phyloP scores from a whole-genome alignment of 2,888 invertebrate genomes.

The Carabus problematicus region DNA sequence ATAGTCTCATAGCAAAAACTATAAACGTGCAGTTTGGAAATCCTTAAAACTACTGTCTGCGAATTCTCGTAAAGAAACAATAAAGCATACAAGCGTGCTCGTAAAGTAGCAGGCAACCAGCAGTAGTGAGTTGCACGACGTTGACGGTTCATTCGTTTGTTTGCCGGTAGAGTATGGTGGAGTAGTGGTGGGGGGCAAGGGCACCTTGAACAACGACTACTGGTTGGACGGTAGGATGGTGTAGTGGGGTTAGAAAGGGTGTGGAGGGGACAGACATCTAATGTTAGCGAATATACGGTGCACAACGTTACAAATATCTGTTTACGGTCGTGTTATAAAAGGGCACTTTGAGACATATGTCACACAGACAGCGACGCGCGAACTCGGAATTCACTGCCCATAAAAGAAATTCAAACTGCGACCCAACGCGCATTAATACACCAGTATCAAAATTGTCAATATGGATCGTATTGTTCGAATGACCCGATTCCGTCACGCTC shows the following conservation, averaged over 20 bases:
- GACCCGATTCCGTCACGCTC: not conserved
- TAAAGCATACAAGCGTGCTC: slow-evolving; percentile 30
- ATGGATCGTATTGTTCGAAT: not conserved
- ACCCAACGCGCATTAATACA: slow-evolving; percentile 14
- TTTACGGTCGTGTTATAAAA: slow-evolving; percentile 40
- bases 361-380: slow-evolving; percentile 27
- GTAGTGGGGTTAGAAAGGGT: too few species aligned
- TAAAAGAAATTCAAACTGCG: slow-evolving; percentile 40
- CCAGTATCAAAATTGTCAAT: not conserved
- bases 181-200: too few species aligned
- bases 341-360: slow-evolving; percentile 40
- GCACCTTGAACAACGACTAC: too few species aligned
- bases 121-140: not conserved
- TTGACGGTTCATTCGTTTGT: not conserved
- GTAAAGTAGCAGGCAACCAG: slow-evolving; percentile 10
- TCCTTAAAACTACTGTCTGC: slow-evolving; percentile 37
- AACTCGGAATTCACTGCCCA: slow-evolving; percentile 26
- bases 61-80: slow-evolving; percentile 36
- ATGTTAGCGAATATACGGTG: slow-evolving; percentile 24
- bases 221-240: too few species aligned
- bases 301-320: slow-evolving; percentile 41
- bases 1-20: slow-evolving; percentile 31
- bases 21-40: slow-evolving; percentile 34
- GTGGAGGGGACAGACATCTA: too few species aligned
- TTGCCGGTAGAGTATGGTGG: too few species aligned